Percentiles rank a stretch among this genome's conserved stretches.
Evolutionary conservation across 2,797 vertebrate species (phyloP).

Genomic region (Astyanax mexicanus): DNA sequence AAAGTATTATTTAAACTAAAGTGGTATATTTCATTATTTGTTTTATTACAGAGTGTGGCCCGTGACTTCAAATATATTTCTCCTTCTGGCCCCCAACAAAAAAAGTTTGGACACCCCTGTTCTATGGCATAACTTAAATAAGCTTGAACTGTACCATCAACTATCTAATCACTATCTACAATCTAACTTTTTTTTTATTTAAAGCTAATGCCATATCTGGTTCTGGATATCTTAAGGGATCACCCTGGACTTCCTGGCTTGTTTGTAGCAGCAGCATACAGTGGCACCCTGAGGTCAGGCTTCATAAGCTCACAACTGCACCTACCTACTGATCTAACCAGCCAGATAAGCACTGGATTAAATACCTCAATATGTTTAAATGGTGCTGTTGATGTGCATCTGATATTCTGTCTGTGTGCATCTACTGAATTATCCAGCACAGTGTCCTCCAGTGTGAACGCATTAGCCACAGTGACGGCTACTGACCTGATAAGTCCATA

Average conservation of each 20-base stretch:
- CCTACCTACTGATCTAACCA: background rate
- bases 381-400: background rate
- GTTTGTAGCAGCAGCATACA: conserved; percentile 86
- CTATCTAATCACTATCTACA: background rate
- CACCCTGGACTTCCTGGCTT: conserved; percentile 91
- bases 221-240: conserved; percentile 86
- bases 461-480: conserved; percentile 90
- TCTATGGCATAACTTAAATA: too few relatives aligned
- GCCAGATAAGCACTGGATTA: background rate
- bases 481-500: conserved; percentile 88
- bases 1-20: too few relatives aligned
- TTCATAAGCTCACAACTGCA: conserved; percentile 58
- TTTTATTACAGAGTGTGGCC: too few relatives aligned
- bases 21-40: too few relatives aligned
- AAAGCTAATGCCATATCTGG: conserved; percentile 92
- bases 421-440: conserved; percentile 76
- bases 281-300: conserved; percentile 90
- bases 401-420: conserved; percentile 1
- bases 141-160: too few relatives aligned
- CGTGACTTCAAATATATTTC: too few relatives aligned
- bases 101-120: too few relatives aligned
- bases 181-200: background rate
- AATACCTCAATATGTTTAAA: background rate
- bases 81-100: too few relatives aligned
- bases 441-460: conserved; percentile 94